phyloP scores from a whole-genome alignment of 2,113 vertebrate species.

The Haemorhous mexicanus region DNA sequence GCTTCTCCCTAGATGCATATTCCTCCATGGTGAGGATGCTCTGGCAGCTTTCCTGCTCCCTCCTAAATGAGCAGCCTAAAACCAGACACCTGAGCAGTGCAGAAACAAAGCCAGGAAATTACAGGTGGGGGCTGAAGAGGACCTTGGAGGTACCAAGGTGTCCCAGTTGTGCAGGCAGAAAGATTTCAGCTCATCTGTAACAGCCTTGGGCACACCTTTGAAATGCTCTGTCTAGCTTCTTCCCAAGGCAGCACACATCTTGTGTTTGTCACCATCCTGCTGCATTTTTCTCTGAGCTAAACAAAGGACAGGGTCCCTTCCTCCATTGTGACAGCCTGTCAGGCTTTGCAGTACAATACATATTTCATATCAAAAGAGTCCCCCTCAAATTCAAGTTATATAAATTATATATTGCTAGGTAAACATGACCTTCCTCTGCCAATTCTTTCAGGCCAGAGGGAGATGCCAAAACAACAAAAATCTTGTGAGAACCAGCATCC shows the following conservation, averaged over 20 bases:
- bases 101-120: neutral
- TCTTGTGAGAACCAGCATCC: neutral
- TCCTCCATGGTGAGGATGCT: neutral
- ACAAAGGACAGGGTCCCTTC: neutral
- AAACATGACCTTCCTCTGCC: conserved; percentile 24
- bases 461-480: conserved; percentile 29
- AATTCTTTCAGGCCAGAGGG: neutral
- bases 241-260: neutral
- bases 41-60: neutral
- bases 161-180: neutral
- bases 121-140: neutral
- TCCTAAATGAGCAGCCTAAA: neutral
- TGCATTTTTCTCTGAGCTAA: neutral
- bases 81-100: neutral
- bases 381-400: neutral
- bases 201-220: neutral
- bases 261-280: neutral
- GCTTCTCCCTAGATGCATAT: neutral
- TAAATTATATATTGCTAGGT: conserved; percentile 20
- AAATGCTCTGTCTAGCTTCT: neutral
- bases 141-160: neutral
- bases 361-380: conserved; percentile 13
- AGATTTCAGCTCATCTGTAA: neutral
- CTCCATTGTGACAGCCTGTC: neutral
- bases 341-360: neutral